Base-by-base conservation (phyloP, 1,140 invertebrate species). In the Lasioglossum baleicum region DNA sequence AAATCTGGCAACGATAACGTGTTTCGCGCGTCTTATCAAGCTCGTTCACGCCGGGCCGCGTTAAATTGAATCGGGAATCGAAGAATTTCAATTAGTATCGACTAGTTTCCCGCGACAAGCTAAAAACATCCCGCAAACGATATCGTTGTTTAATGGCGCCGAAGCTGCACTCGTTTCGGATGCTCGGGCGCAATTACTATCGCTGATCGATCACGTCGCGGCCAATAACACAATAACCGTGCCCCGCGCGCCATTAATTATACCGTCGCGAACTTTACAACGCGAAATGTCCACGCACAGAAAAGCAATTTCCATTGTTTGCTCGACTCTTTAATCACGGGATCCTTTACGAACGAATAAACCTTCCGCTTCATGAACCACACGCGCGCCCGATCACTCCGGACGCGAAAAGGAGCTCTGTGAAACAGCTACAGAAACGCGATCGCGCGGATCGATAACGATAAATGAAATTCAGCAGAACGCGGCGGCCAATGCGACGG, bases 221-320 rank as follows among this genome's bases (percentile, higher is more conserved):
- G 48, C 69, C 76, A 78, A 78, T 78, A 78, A 44, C 76, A 78
- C 76, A 73, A 78, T 78, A 73, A 78, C 76, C 22, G 61, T 56
- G 61, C 60, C 35, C 26, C 48, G 76, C 60, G 42, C 48, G 76
- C 60, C 76, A 73, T 78, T 73, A 78, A 78, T 78, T 78, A 78
- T 78, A 73, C 61, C 61, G 51, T 26, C n/a, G 69, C 44, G 17
- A 61, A 26, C 48, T 65, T 78, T 73, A 44, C 58, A 53, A 20
- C 48, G 7, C 44, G 75, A 20, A 65, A 31, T 35, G 48, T 56
- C 76, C 76, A 78, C 61, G 76, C 22, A 26, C 26, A 56, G 76
- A 78, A 78, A 78, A 78, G 69, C 76, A 78, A 78, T 78, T 78
- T 48, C 76, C 31, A 73, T 64, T 78, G 76, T 78, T 78, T 78